Conservation (phyloP, 2,888 invertebrate species). For the Campoplex nolae region DNA sequence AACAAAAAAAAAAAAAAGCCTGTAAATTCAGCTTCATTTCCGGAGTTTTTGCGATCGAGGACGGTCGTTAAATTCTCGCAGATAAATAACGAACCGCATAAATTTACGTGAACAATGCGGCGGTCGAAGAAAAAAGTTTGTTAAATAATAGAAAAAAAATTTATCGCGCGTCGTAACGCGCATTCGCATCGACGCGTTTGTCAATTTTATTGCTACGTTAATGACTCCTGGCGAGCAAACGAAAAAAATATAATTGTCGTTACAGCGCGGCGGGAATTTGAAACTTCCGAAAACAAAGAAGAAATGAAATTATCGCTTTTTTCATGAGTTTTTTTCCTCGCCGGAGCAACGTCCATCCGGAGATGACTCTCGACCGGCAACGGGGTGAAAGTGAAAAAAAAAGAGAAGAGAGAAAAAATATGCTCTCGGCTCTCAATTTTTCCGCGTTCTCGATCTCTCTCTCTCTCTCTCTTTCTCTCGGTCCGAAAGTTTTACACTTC, state of each 20-base stretch:
- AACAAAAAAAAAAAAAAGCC: too few relatives aligned
- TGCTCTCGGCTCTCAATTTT: slow-evolving; percentile 3
- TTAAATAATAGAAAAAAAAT: neutral
- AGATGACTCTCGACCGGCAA: slow-evolving; percentile 9
- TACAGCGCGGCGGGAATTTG: neutral
- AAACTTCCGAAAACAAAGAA: neutral
- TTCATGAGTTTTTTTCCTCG: slow-evolving; percentile 3
- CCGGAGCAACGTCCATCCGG: neutral
- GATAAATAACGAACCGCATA: slow-evolving; percentile 6
- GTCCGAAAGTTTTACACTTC: slow-evolving; percentile 58
- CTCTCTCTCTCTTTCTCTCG: slow-evolving; percentile 34
- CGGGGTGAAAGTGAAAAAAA: slow-evolving; percentile 34
- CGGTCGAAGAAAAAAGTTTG: neutral
- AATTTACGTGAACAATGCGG: neutral
- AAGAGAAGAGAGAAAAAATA: neutral
- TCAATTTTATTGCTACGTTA: neutral
- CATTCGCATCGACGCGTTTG: neutral
- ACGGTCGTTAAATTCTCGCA: slow-evolving; percentile 1
- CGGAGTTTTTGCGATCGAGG: neutral
- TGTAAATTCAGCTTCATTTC: neutral
- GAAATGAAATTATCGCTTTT: slow-evolving; percentile 2
- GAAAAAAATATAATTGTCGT: neutral
- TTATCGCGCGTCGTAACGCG: neutral
- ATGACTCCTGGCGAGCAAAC: neutral
- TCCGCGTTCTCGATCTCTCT: slow-evolving; percentile 4